phyloP scores from a whole-genome alignment of 2,113 vertebrate species.

The Poecile atricapillus region DNA sequence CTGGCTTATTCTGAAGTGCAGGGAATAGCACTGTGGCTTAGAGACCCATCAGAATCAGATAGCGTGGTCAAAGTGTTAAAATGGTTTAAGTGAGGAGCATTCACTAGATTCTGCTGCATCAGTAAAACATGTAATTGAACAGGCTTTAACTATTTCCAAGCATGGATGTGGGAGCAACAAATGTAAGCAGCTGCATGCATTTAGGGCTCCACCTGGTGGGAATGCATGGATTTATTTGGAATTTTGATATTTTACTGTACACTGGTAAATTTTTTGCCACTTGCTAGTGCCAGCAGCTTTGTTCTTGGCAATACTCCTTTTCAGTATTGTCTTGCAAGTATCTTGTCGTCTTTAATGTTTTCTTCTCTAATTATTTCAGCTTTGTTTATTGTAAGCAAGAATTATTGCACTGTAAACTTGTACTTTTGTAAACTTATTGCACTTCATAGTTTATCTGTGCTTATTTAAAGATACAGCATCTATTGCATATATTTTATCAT shows the following conservation, averaged over 20 bases:
- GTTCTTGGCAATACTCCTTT: not conserved
- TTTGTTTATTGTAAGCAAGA: not conserved
- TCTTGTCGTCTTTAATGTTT: not conserved
- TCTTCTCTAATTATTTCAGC: not conserved
- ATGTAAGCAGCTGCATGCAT: accelerated
- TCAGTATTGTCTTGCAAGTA: not conserved
- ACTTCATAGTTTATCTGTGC: not conserved
- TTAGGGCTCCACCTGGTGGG: not conserved
- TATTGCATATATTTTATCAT: not conserved
- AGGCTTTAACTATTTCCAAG: not conserved
- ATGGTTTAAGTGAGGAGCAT: not conserved
- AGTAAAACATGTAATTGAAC: too few relatives aligned
- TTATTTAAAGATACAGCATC: not conserved
- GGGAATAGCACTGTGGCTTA: not conserved
- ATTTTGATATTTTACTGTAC: not conserved
- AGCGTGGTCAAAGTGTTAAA: not conserved
- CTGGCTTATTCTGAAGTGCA: not conserved
- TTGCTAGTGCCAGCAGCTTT: not conserved
- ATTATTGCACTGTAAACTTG: not conserved
- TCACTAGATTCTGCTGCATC: not conserved
- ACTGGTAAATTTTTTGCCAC: not conserved
- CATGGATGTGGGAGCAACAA: accelerated
- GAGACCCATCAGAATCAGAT: not conserved
- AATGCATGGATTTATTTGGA: not conserved
- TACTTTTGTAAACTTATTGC: too few relatives aligned